Conservation (phyloP, 2,888 invertebrate species). For the Mimumesa dahlbomi region DNA sequence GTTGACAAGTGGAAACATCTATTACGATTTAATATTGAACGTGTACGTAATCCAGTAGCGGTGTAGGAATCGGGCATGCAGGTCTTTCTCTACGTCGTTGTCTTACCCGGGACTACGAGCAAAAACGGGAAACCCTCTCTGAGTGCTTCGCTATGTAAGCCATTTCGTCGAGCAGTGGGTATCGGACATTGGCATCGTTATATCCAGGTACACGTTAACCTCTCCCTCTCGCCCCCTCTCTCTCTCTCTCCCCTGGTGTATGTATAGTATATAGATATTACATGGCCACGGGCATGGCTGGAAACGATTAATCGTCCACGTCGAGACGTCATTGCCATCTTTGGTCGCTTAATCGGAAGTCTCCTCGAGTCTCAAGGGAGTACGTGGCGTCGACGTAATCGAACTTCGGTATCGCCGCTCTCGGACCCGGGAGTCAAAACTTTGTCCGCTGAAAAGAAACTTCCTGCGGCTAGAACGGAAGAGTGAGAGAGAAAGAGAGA, state of each 20-base stretch:
- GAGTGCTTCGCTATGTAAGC: slow-evolving; percentile 70
- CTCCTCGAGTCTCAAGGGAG: slow-evolving; percentile 49
- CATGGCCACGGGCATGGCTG: slow-evolving; percentile 53
- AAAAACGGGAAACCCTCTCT: slow-evolving; percentile 62
- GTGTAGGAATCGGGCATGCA: slow-evolving; percentile 36
- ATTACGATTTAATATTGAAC: not conserved
- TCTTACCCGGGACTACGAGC: slow-evolving; percentile 32
- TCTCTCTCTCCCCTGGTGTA: not conserved
- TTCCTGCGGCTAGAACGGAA: slow-evolving; percentile 1
- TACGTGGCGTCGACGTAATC: slow-evolving; percentile 63
- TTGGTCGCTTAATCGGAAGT: slow-evolving; percentile 68
- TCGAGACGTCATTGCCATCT: slow-evolving; percentile 71
- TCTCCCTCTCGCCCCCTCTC: slow-evolving; percentile 24
- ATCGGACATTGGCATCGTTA: slow-evolving; percentile 63
- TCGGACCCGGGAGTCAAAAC: slow-evolving; percentile 48
- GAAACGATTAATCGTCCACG: slow-evolving; percentile 72
- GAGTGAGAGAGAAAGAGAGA: not conserved
- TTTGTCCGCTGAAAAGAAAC: slow-evolving; percentile 48
- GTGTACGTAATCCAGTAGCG: too few species aligned
- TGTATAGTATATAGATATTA: slow-evolving; percentile 34
- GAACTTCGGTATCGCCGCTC: slow-evolving; percentile 47
- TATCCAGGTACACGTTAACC: slow-evolving; percentile 57
- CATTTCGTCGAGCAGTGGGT: slow-evolving; percentile 63
- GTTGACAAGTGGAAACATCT: not conserved
- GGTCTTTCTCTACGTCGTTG: slow-evolving; percentile 42